Base-by-base conservation (phyloP, 2,797 vertebrate genomes). In the Gobio occitaniae region DNA sequence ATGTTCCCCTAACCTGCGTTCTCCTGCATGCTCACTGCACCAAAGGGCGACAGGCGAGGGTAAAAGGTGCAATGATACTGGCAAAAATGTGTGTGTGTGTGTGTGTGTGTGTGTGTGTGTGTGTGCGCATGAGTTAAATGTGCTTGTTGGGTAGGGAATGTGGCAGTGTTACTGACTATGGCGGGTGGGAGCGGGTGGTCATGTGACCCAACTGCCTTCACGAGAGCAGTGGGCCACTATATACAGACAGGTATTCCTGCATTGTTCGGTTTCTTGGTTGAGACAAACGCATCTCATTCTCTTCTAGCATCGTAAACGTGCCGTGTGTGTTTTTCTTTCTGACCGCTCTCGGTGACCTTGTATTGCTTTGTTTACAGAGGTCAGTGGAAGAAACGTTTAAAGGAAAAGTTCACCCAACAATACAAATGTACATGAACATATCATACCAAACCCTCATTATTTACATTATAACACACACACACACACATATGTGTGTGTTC, bases 11-110 rank as follows among this genome's bases (percentile, higher is more conserved):
- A 89, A 90, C 86, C 90, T 87, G 90, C 85, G 92, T 89, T 87
- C 92, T 89, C 92, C 93, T 94, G 94, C 93, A 91, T 72, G 94
- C 94, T 94, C 93, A 92, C 93, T 94, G 95, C 94, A 95, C 94
- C 94, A 93, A 93, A 89, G 90, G 93, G 90, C 87, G 91, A 90
- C 93, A 89, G 92, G 90, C 78, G 89, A 86, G 56, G 77, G 74
- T 86, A 52, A 83, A 83, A 86, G 80, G 80, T 66, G 74, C 48
- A 61, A 84, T 72, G 72, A 75, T 77, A 63, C 29, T 81, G 81
- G 61, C 86, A 85, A 80, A 32, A 25, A 25, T 25, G 25, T 32
- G 32, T 32, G 32, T 32, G 32, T 32, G 32, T 32, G 32, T 32
- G 32, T 32, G 56, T 82, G 85, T 82, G 87, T 72, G 61, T 56